Conservation (phyloP, 2,888 invertebrate species). For the Poecilus cupreus region DNA sequence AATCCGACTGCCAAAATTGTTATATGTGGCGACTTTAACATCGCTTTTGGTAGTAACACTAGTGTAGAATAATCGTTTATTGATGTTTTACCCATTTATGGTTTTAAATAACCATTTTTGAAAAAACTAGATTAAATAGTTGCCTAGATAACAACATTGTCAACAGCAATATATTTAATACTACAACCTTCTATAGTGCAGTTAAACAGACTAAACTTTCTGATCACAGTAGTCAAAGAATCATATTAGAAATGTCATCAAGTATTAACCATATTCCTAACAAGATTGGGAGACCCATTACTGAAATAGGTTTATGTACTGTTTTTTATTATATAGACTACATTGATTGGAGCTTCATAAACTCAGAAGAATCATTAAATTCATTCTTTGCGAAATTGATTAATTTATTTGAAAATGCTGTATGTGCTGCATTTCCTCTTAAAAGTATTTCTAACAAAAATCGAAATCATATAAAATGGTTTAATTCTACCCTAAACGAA, state of each 20-base stretch:
- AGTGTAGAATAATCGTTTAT: not conserved
- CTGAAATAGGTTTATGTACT: not conserved
- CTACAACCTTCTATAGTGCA: not conserved
- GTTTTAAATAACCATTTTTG: not conserved
- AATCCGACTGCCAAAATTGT: not conserved
- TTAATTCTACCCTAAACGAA: not conserved
- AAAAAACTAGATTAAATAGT: not conserved
- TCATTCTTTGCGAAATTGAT: not conserved
- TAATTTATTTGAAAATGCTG: not conserved
- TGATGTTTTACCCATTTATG: not conserved
- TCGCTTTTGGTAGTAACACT: not conserved
- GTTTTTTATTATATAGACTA: not conserved
- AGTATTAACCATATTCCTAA: not conserved
- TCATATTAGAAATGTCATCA: not conserved
- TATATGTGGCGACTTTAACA: slow-evolving; percentile 22
- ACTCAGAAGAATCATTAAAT: not conserved
- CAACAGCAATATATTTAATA: not conserved
- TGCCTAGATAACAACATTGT: slow-evolving; percentile 21
- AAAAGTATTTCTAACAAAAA: not conserved
- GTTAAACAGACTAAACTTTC: not conserved
- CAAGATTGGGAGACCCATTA: not conserved
- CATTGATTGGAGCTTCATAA: not conserved
- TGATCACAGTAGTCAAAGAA: not conserved
- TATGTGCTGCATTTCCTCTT: not conserved
- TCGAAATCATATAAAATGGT: not conserved